Conservation (phyloP, 2,888 invertebrate species). For the Heteromurus nitidus region DNA sequence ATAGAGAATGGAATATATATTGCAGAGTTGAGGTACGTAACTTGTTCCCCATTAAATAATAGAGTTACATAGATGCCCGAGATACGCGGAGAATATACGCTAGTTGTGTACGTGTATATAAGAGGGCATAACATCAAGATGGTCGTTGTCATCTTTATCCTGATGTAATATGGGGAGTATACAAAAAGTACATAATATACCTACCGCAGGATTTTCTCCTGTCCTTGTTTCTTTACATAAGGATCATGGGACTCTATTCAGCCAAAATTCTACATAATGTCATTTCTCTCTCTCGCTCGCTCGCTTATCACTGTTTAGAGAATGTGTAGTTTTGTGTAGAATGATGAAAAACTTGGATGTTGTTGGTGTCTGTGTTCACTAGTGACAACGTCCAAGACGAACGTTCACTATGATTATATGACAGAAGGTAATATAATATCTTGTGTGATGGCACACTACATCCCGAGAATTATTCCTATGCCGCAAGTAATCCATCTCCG, state of each 20-base stretch:
- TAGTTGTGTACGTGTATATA: neutral
- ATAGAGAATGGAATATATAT: slow-evolving; percentile 33
- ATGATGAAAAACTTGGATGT: slow-evolving; percentile 19
- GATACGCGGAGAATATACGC: no score
- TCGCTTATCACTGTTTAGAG: neutral
- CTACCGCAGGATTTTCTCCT: slow-evolving; percentile 44
- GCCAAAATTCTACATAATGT: neutral
- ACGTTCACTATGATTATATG: slow-evolving; percentile 51
- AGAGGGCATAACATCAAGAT: slow-evolving; percentile 10
- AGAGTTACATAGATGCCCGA: no score
- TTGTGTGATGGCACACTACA: slow-evolving; percentile 4
- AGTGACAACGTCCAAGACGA: slow-evolving; percentile 46
- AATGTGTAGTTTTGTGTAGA: neutral
- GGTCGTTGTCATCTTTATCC: slow-evolving; percentile 50
- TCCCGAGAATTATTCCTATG: slow-evolving; percentile 61
- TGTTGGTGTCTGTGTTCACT: slow-evolving; percentile 4
- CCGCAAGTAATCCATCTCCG: slow-evolving; percentile 62
- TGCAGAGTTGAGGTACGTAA: slow-evolving; percentile 7
- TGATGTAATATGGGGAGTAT: slow-evolving; percentile 3
- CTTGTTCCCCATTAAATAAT: no score
- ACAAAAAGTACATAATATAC: slow-evolving; percentile 13
- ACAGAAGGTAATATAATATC: slow-evolving; percentile 52
- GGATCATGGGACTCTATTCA: slow-evolving; percentile 46
- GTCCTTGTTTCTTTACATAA: slow-evolving; percentile 50
- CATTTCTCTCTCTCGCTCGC: slow-evolving; percentile 20